Evolutionary conservation across 1,140 invertebrate genomes (phyloP).

Genomic region (Campoletis sonorensis): DNA sequence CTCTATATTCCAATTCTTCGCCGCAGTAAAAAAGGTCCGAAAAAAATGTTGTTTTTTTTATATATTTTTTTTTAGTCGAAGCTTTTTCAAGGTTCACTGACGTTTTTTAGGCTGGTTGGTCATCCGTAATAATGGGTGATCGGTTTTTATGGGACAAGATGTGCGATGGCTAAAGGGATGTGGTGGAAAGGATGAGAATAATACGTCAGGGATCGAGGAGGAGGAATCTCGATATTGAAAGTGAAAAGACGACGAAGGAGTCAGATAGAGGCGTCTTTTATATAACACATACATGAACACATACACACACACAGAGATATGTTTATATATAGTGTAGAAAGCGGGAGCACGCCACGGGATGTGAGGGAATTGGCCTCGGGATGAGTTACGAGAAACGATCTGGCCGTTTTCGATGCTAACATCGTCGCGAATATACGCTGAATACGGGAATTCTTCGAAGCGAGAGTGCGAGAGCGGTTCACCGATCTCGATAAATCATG

Average conservation of each 20-base stretch:
- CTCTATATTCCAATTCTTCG: too few species aligned
- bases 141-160: slow-evolving; percentile 1
- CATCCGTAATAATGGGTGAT: slow-evolving; percentile 10
- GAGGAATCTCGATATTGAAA: slow-evolving; percentile 39
- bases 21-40: too few species aligned
- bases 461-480: slow-evolving; percentile 17
- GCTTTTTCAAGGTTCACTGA: background rate
- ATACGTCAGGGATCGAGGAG: slow-evolving; percentile 26
- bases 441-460: slow-evolving; percentile 50
- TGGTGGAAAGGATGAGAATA: slow-evolving; percentile 18
- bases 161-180: background rate
- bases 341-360: slow-evolving; percentile 21
- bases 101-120: background rate
- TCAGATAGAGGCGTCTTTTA: slow-evolving; percentile 13
- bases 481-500: slow-evolving; percentile 56
- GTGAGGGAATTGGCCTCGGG: slow-evolving; percentile 43
- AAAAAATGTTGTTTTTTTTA: background rate
- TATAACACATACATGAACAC: background rate
- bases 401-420: slow-evolving; percentile 26
- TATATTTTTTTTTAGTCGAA: background rate
- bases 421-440: slow-evolving; percentile 50
- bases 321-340: background rate
- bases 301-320: too few species aligned
- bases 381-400: slow-evolving; percentile 51
- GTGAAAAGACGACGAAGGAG: slow-evolving; percentile 22